Percentiles rank a stretch among this genome's conserved stretches.
phyloP scores from a whole-genome alignment of 1,140 invertebrate species.

The Scaptomyza montana region DNA sequence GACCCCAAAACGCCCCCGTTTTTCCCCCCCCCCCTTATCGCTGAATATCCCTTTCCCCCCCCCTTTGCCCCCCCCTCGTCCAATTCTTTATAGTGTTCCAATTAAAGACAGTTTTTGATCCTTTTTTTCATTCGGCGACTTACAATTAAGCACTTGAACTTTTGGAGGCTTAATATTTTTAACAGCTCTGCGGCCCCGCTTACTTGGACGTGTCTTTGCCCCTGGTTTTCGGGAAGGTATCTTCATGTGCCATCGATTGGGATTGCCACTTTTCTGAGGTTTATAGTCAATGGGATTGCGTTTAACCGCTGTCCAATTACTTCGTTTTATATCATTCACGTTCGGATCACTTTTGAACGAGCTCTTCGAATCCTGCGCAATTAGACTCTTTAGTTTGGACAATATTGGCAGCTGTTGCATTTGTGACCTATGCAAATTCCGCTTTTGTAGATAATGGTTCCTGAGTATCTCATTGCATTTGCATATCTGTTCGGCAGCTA shows the following conservation, averaged over 20 bases:
- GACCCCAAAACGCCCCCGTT: too few species aligned
- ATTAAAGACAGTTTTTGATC: background rate
- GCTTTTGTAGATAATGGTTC: conserved; percentile 29
- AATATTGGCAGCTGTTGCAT: too few species aligned
- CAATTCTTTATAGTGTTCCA: too few species aligned
- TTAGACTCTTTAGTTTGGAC: background rate
- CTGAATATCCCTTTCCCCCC: too few species aligned
- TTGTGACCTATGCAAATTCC: background rate
- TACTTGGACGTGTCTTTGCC: background rate
- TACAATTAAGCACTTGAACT: background rate
- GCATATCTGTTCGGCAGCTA: conserved; percentile 14
- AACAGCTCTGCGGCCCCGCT: background rate
- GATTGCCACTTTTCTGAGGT: background rate
- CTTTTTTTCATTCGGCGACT: background rate
- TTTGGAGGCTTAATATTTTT: background rate
- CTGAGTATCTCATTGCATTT: conserved; percentile 30
- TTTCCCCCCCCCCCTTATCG: too few species aligned
- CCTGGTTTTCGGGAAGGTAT: background rate
- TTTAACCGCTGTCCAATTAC: background rate
- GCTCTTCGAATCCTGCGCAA: too few species aligned
- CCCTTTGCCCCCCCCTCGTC: too few species aligned
- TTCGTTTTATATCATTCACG: background rate
- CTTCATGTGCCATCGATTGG: conserved; percentile 24
- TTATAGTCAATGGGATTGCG: conserved; percentile 7
- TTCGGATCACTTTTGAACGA: too few species aligned